Base-by-base conservation (phyloP, 2,113 vertebrate species). In the Oxyura jamaicensis region DNA sequence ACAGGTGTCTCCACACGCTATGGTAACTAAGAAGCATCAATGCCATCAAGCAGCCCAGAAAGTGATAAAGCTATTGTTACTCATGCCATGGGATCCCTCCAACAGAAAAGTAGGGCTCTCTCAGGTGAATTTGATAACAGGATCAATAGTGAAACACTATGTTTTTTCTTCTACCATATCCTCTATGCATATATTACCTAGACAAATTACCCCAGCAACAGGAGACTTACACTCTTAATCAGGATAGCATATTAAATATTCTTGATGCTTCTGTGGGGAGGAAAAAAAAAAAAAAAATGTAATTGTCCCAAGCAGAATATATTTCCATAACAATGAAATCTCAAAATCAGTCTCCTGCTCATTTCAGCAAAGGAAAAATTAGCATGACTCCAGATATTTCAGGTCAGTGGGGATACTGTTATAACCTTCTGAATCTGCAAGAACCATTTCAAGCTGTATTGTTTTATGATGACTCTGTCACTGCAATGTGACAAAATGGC, bases 391-490 rank as follows among this genome's bases (percentile, higher is more conserved):
- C 48, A 93, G 92, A 93, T 68, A 94, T 50, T 91, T 86, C 60
- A 48, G 48, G 48, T 92, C 88, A 92, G 44, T 94, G 53, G 90
- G 90, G 93, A 96, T 78, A 90, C 56, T 39, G n/a, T 78, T 88
- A 56, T 62, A 92, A 41, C 50, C 44, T 85, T 68, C 78, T 86
- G 65, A 90, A 90, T 88, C 83, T 78, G 22, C 25, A n/a, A 95
- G 19, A 90, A 15, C 35, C 68, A 21, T 86, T 96, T 93, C 84
- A 81, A 65, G 73, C 26, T 68, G 28, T 39, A 88, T 88, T 91
- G 73, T 91, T 88, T 86, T 84, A 65, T 90, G 85, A 96, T 75
- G 76, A 68, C 80, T 95, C 80, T 97, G 88, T 90, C 88, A 83
- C 41, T 81, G 39, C 48, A 56, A 26, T 36, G 73, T 94, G 60